phyloP scores from a whole-genome alignment of 2,888 invertebrate species.

The Lacanobia wlatinum region DNA sequence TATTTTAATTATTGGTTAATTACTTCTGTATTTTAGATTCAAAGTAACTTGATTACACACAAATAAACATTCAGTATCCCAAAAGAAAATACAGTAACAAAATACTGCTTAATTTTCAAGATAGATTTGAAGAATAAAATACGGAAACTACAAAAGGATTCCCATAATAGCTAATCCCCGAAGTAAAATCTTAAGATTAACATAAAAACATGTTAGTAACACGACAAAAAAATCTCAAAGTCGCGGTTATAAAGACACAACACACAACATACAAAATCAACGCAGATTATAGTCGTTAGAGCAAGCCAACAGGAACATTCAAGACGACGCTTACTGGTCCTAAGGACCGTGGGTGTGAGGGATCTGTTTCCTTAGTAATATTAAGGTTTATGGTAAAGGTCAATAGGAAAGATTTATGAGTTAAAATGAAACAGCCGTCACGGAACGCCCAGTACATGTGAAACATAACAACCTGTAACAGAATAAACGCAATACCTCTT shows the following conservation, averaged over 20 bases:
- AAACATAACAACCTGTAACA: too few species aligned
- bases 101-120: background rate
- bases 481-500: too few species aligned
- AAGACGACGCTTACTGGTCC: conserved; percentile 60
- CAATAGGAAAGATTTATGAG: too few species aligned
- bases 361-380: background rate
- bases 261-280: conserved; percentile 64
- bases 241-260: conserved; percentile 57
- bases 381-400: background rate
- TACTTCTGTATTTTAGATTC: background rate
- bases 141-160: background rate
- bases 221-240: conserved; percentile 41
- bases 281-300: conserved; percentile 58
- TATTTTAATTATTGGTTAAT: background rate
- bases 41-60: conserved; percentile 37
- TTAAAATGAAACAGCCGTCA: too few species aligned
- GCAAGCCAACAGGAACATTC: conserved; percentile 71
- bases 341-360: background rate
- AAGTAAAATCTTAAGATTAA: conserved; percentile 3
- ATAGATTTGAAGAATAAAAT: background rate
- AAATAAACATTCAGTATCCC: conserved; percentile 13
- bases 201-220: conserved; percentile 54
- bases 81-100: background rate
- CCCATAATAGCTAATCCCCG: conserved; percentile 2
- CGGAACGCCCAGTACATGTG: too few species aligned